phyloP scores from a whole-genome alignment of 2,888 invertebrate species.

The Diarsia brunnea region DNA sequence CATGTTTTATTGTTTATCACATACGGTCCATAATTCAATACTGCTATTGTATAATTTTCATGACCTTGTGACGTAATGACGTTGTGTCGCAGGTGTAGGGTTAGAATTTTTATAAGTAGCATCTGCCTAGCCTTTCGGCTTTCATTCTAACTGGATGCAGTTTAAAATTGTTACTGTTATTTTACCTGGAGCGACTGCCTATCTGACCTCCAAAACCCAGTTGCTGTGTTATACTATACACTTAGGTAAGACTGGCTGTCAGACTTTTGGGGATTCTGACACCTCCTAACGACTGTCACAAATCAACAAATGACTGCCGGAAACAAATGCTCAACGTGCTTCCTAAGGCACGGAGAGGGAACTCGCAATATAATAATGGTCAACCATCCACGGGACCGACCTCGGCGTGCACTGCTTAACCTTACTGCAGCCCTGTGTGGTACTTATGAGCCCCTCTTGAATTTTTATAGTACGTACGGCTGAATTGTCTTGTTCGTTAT shows the following conservation, averaged over 20 bases:
- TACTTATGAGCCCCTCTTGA: constrained; percentile 21
- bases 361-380: background rate
- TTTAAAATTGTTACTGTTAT: no score
- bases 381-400: background rate
- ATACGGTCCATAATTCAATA: constrained; percentile 64
- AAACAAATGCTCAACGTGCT: background rate
- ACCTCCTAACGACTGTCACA: no score
- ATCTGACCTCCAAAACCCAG: background rate
- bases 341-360: background rate
- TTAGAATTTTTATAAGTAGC: constrained; percentile 55
- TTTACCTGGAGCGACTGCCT: background rate
- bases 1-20: constrained; percentile 58
- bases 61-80: constrained; percentile 74
- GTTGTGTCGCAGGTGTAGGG: constrained; percentile 66
- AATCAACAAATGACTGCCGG: background rate
- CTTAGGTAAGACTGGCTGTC: background rate
- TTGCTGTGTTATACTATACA: background rate
- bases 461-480: constrained; percentile 59
- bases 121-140: background rate
- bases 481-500: constrained; percentile 73
- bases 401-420: background rate
- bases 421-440: background rate
- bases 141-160: background rate
- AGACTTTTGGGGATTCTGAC: background rate
- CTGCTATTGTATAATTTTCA: constrained; percentile 64